Percentiles rank a stretch among this genome's conserved stretches.
These are phyloP conservation scores for Catocala nupta DNA, from an alignment of 2,888 invertebrate species.

Conservation along the genomic window DNA sequence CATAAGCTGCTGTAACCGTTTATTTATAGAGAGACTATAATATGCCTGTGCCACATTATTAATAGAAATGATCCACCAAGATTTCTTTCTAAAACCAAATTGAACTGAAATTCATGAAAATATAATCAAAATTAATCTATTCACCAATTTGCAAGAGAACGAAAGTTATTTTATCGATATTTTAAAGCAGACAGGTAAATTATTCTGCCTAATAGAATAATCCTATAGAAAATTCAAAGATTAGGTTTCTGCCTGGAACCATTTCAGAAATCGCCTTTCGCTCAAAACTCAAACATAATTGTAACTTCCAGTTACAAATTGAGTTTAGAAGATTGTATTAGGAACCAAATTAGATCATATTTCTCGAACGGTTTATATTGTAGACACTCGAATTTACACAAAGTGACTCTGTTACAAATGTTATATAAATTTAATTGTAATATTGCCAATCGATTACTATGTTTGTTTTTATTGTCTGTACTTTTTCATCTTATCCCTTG, in stretches of 20 bases:
- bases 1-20: no score
- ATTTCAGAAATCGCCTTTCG: constrained; percentile 30
- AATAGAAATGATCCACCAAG: no score
- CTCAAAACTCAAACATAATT: constrained; percentile 49
- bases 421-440: constrained; percentile 5
- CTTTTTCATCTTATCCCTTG: constrained; percentile 32
- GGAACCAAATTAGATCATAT: constrained; percentile 81
- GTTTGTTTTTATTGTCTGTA: constrained; percentile 34
- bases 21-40: no score
- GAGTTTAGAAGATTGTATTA: constrained; percentile 81
- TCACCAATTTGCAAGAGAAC: no score
- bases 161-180: no score
- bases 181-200: no score
- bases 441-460: constrained; percentile 7
- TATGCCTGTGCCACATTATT: no score
- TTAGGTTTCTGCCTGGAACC: not conserved
- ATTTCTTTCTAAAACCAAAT: no score
- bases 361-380: constrained; percentile 73
- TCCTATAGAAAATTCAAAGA: not conserved
- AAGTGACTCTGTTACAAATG: constrained; percentile 13
- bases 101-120: no score
- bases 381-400: constrained; percentile 56
- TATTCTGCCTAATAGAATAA: no score
- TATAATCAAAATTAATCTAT: no score
- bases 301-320: constrained; percentile 73